Evolutionary conservation across 2,797 vertebrate species (phyloP), one percentile per base, ranked within the genome.

Genomic region (Enteromius thamalakanensis): DNA sequence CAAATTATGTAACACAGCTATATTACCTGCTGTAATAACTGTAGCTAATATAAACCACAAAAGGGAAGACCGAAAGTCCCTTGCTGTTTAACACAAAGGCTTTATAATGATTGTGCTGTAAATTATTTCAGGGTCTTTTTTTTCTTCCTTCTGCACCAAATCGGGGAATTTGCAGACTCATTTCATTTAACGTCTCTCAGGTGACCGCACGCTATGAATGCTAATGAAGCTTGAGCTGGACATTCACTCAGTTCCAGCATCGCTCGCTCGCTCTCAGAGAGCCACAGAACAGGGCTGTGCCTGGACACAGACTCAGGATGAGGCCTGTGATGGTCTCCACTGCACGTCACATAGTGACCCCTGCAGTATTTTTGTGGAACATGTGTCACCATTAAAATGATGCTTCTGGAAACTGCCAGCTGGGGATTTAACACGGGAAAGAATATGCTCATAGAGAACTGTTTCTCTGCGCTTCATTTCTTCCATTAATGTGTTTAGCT

Each of bases 131-230:
- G 58, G 80, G 42, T 55, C 87, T 74, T 84, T 87, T 90, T 83
- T 89, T 79, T 82, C 65, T 87, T 88, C 86, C 90, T 90, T 92
- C 91, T 93, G 93, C 93, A 92, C 90, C 91, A 93, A 92, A 94
- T 92, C 89, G 88, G 90, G 87, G 90, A 93, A 94, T 93, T 91
- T 93, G 92, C 94, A 93, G 93, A 95, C 92, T 94, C 91, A 93
- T 94, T 95, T 93, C 89, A 85, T 95, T 93, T 93, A 87, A 90
- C 85, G 90, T 87, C 91, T 91, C 90, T 91, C 93, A 94, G 93
- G 93, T 94, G 92, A 93, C 87, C 86, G 75, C 91, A 89, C 87
- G 89, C 81, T 85, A 86, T 62, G 93, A 95, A 95, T 95, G 92
- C 90, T 92, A 92, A 95, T 94, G 89, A 94, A 91, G 84, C 60